Percentiles rank a stretch among this genome's conserved stretches.
These are phyloP conservation scores for Motacilla alba DNA, from an alignment of 2,113 vertebrate species.

Conservation along the genomic window DNA sequence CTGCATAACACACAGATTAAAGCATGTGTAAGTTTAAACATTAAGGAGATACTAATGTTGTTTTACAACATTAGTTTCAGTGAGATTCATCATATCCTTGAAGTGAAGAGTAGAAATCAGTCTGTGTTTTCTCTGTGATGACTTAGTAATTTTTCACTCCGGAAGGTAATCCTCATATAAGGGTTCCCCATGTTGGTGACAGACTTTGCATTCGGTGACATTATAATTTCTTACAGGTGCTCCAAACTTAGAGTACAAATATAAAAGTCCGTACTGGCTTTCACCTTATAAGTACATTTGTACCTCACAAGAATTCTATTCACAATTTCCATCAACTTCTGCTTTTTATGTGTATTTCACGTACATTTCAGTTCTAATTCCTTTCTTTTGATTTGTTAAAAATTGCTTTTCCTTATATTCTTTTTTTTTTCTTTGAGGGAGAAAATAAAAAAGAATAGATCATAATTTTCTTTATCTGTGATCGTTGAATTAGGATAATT, in stretches of 20 bases:
- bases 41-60: not conserved
- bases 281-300: not conserved
- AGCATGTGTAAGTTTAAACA: not conserved
- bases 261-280: not conserved
- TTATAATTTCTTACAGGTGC: not conserved
- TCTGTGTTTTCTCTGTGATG: not conserved
- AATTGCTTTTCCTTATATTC: not conserved
- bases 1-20: not conserved
- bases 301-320: not conserved
- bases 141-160: not conserved
- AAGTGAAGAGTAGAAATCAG: not conserved
- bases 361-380: not conserved
- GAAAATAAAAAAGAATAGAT: not conserved
- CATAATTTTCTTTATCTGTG: not conserved
- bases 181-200: rapidly evolving
- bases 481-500: not conserved
- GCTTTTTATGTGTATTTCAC: not conserved
- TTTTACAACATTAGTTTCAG: not conserved
- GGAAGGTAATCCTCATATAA: not conserved
- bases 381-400: not conserved
- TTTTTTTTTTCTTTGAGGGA: not conserved
- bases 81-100: not conserved
- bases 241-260: not conserved
- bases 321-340: not conserved
- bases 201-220: not conserved